A percentile compares a stretch with the other conserved stretches of the same genome.
These are phyloP conservation scores for Calonectris borealis DNA, from an alignment of 2,113 vertebrate genomes.

Conservation along the genomic window DNA sequence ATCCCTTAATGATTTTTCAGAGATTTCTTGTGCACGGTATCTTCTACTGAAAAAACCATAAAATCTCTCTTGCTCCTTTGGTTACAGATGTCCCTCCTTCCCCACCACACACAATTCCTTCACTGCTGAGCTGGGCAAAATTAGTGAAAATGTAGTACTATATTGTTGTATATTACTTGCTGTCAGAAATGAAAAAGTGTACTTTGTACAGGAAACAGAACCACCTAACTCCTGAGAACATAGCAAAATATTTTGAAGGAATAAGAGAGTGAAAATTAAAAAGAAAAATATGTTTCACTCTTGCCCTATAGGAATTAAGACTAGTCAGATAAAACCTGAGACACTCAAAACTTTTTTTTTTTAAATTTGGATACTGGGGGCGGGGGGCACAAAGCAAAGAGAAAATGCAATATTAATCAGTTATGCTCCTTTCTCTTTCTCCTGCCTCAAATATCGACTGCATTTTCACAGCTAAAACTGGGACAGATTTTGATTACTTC, in stretches of 20 bases:
- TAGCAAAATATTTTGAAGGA: neutral
- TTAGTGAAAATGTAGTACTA: neutral
- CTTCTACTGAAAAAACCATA: neutral
- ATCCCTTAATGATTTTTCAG: neutral
- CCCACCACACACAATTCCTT: neutral
- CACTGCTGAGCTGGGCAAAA: neutral
- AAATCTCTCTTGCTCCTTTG: neutral
- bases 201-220: neutral
- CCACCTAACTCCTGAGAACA: neutral
- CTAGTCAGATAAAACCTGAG: neutral
- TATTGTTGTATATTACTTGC: neutral
- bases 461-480: neutral
- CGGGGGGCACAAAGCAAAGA: neutral
- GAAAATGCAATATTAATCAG: neutral
- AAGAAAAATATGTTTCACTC: neutral
- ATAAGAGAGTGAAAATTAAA: neutral
- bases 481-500: neutral
- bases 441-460: neutral
- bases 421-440: neutral
- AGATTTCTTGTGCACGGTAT: neutral
- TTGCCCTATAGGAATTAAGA: neutral
- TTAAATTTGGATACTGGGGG: neutral
- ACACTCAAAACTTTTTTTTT: neutral
- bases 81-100: neutral
- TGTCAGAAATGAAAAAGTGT: neutral